Base-by-base conservation (phyloP, 92 coral and sea anemone species). In the Meandrina meandrites region DNA sequence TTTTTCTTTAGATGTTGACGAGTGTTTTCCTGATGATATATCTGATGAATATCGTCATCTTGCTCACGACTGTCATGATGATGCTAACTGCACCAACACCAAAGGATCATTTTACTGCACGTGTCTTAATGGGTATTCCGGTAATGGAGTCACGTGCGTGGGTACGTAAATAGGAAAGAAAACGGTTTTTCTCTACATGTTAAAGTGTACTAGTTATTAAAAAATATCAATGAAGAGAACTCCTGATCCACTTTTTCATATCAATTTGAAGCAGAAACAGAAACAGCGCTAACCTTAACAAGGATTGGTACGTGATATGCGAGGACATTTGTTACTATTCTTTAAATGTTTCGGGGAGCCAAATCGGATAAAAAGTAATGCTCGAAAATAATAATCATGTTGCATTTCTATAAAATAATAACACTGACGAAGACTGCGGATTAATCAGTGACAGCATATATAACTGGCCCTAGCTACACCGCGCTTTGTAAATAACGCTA, bases 31-130 rank as follows among this genome's bases (percentile, higher is more conserved):
- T 42, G 75, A 50, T 72, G 84, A 75, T 24, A 76, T 90, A 19
- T 76, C 90, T 21, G 73, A 62, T 58, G 64, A 68, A 21, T 76
- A 87, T 81, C 40, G 4, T 21, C 28, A 81, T 73, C 47, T 80
- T 35, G 86, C 86, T 67, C 92, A 94, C 81, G 88, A 94, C 82
- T 94, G 97, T 86, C 95, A 92, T 78, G 67, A n/a, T 28, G 92
- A 94, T 62, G 90, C 95, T 80, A 86, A 92, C 84, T 94, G 98
- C 54, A 86, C 89, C 50, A 94, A 94, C 84, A 92, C 94, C 80
- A 90, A 92, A 72, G 98, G 94, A 36, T 92, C 94, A 35, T 94
- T 94, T 81, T 88, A 88, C 56, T 94, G 97, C 83, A 93, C 93
- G 35, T 94, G 97, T 81, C 81, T 87, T 31, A 90, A 85, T 58